These are phyloP conservation scores for Caenorhabditis sp. DNA, from an alignment of 2,888 invertebrate genomes.

Conservation along the genomic window DNA sequence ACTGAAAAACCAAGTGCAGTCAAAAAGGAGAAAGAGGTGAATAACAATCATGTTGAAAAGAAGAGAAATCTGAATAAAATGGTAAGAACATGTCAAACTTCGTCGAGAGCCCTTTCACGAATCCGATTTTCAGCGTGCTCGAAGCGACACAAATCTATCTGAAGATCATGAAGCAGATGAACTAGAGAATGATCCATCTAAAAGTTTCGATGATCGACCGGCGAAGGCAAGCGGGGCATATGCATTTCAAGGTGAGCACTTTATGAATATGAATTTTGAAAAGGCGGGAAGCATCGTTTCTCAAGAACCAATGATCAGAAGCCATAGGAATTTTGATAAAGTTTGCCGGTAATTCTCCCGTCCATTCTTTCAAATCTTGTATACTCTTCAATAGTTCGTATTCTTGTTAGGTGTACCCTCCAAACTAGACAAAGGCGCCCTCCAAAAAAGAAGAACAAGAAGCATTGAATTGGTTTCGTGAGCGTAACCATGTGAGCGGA, in stretches of 20 bases:
- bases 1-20: constrained; percentile 26
- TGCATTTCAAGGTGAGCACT: constrained; percentile 56
- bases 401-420: constrained; percentile 23
- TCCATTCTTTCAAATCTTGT: not conserved
- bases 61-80: constrained; percentile 19
- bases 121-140: constrained; percentile 47
- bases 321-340: constrained; percentile 20
- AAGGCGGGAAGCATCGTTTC: not conserved
- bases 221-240: constrained; percentile 64
- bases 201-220: constrained; percentile 57
- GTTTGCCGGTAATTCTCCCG: not conserved
- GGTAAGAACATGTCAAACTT: constrained; percentile 20
- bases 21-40: constrained; percentile 56
- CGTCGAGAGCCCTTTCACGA: not conserved
- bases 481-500: constrained; percentile 66
- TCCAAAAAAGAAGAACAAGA: constrained; percentile 15
- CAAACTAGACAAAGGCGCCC: constrained; percentile 33
- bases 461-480: constrained; percentile 17
- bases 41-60: constrained; percentile 53
- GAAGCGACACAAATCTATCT: constrained; percentile 57
- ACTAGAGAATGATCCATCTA: constrained; percentile 52
- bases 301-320: constrained; percentile 30
- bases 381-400: constrained; percentile 9
- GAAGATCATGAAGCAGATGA: constrained; percentile 49
- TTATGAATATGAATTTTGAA: constrained; percentile 6